These are phyloP conservation scores for Pagetopsis macropterus DNA, from an alignment of 2,797 vertebrate species.

Conservation along the genomic window DNA sequence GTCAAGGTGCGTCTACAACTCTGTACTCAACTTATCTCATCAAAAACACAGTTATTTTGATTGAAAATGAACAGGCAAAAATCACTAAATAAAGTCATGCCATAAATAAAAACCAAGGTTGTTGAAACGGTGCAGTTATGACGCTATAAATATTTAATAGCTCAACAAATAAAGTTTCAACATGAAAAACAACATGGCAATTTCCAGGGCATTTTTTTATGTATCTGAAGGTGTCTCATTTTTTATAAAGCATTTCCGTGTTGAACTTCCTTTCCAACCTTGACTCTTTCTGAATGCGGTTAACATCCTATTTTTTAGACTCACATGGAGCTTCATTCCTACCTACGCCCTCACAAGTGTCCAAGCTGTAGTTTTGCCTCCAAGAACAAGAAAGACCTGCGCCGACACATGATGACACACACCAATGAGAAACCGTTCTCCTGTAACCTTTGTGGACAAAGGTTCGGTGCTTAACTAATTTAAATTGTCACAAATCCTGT, in stretches of 20 bases:
- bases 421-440: slow-evolving; percentile 98
- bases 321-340: slow-evolving; percentile 93
- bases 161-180: not conserved
- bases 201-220: not conserved
- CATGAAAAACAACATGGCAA: not conserved
- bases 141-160: not conserved
- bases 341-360: slow-evolving; percentile 96
- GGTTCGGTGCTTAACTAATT: slow-evolving; percentile 76
- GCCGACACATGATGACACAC: slow-evolving; percentile 95
- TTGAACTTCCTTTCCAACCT: not conserved
- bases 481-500: not conserved
- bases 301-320: slow-evolving; percentile 71
- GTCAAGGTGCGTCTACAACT: slow-evolving; percentile 85
- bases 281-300: not conserved
- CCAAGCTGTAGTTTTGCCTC: slow-evolving; percentile 96
- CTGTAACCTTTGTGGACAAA: slow-evolving; percentile 95
- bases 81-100: not conserved
- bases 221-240: not conserved
- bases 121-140: not conserved
- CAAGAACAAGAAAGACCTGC: slow-evolving; percentile 98
- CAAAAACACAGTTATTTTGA: not conserved
- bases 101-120: not conserved
- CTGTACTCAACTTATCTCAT: not conserved
- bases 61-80: not conserved
- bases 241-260: not conserved